Evolutionary conservation across 2,797 vertebrate species (phyloP), one percentile per base, ranked within the genome.

Genomic region (Botia almorhae): DNA sequence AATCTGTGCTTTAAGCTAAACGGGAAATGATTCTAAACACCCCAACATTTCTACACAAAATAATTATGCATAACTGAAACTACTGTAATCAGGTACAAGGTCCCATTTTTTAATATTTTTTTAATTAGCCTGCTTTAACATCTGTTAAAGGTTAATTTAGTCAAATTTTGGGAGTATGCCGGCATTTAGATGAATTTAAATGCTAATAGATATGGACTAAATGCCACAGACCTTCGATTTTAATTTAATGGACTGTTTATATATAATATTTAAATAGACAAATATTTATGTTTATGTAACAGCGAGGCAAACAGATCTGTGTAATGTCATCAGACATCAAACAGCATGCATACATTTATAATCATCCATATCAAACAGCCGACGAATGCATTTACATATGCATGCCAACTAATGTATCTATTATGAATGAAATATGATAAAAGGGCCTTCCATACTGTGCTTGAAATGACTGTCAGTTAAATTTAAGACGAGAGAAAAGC

Each of bases 211-310:
- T 19, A 75, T n/a, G 11, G 48, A 13, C 36, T 10, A 12, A 21
- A n/a, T 17, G 51, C 51, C 51, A 23, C 19, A 43, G 39, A 43
- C 7, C 5, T 43, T 8, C 39, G 10, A 43, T 43, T 43, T 43
- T 43, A 43, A 43, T 43, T 43, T 43, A 2, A 58, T 23, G 26
- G 13, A 4, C 23, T 61, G 23, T 61, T 63, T 13, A 2, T 29
- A 29, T 29, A 29, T 29, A 29, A 70, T 50, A 6, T 36, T 39
- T 39, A 71, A 63, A 36, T 14, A 39, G 7, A 70, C n/a, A 53
- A 71, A 78, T 70, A 71, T 78, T 61, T 80, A 73, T 80, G 69
- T 80, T 80, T 74, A 53, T 51, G 55, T n/a, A 58, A 70, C 16
- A 46, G 7, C 14, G n/a, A 48, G 61, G 74, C 65, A 83, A 53